Conservation (phyloP, 2,797 vertebrate species). For the Sciaenops ocellatus region DNA sequence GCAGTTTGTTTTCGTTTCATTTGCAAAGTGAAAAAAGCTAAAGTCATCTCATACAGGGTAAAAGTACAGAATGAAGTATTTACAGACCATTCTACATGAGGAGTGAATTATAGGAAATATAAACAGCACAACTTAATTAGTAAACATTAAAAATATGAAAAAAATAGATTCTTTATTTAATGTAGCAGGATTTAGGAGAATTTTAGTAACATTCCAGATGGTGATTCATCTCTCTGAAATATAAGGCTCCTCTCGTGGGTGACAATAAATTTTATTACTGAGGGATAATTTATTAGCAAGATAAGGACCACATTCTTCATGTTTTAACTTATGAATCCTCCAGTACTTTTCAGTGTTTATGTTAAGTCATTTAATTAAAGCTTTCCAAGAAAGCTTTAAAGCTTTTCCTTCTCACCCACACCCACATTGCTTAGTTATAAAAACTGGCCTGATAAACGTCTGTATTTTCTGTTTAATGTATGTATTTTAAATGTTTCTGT, state of each 20-base stretch:
- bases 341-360: not conserved
- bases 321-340: not conserved
- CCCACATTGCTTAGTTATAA: too few species aligned
- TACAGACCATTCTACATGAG: not conserved
- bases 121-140: not conserved
- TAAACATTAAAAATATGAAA: not conserved
- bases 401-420: not conserved
- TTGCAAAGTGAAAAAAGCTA: not conserved
- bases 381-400: not conserved
- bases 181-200: conserved; percentile 1
- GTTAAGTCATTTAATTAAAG: not conserved
- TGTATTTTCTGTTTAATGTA: too few species aligned
- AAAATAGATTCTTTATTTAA: not conserved
- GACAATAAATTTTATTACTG: not conserved
- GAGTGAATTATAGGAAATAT: not conserved
- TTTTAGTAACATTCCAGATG: not conserved
- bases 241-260: not conserved
- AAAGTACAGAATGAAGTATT: not conserved
- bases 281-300: not conserved
- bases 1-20: not conserved
- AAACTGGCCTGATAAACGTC: too few species aligned
- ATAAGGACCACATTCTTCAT: not conserved
- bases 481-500: not conserved
- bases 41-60: not conserved
- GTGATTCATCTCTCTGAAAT: not conserved